Evolutionary conservation across 2,888 invertebrate genomes (phyloP).

Genomic region (Microchrysa polita): DNA sequence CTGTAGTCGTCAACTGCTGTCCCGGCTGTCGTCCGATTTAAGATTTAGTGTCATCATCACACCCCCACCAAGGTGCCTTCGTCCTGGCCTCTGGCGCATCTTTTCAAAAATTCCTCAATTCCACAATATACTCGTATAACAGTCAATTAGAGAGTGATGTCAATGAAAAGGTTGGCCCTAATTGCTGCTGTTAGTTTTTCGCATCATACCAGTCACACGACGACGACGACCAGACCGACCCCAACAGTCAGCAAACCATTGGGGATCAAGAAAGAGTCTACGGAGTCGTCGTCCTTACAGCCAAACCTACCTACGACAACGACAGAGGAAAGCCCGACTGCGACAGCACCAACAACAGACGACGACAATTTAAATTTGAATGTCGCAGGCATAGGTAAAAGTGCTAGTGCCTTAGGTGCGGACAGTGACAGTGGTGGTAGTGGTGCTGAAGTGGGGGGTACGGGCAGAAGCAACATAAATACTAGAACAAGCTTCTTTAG

Average conservation of each 20-base stretch:
- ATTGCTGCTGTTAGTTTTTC: conserved; percentile 61
- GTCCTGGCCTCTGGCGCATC: background rate
- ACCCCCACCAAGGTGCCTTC: background rate
- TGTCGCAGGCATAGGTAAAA: conserved; percentile 27
- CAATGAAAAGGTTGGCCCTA: conserved; percentile 72
- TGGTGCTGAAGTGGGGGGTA: conserved; percentile 59
- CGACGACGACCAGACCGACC: conserved; percentile 47
- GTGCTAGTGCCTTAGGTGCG: conserved; percentile 18
- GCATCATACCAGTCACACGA: conserved; percentile 54
- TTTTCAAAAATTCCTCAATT: background rate
- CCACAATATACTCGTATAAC: conserved; percentile 9
- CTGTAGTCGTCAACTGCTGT: background rate
- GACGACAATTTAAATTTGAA: conserved; percentile 37
- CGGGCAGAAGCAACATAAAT: conserved; percentile 66
- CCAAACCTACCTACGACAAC: conserved; percentile 35
- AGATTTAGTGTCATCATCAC: conserved; percentile 1
- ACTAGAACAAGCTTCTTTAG: conserved; percentile 65
- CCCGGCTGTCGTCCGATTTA: background rate
- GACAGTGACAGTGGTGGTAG: conserved; percentile 43
- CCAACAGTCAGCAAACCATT: background rate
- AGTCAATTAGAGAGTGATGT: conserved; percentile 63
- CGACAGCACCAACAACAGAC: conserved; percentile 43
- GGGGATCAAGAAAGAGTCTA: too few species aligned
- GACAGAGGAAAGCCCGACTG: conserved; percentile 49
- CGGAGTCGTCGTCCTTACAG: too few species aligned